Conservation (phyloP, 2,797 vertebrate species). For the Rhabdomys pumilio region DNA sequence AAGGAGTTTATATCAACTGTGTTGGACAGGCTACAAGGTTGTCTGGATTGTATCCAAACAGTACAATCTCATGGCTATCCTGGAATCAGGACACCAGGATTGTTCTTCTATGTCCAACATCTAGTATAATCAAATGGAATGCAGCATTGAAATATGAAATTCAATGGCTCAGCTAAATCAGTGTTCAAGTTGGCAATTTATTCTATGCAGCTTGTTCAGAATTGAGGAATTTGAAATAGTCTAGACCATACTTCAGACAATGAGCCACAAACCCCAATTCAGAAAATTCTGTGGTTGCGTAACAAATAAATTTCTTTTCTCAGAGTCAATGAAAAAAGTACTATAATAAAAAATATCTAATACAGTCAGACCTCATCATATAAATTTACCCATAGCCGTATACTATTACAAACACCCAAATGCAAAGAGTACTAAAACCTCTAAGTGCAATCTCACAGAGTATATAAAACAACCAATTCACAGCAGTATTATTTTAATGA, state of each 20-base stretch:
- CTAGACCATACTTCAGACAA: conserved; percentile 80
- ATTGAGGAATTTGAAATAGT: conserved; percentile 81
- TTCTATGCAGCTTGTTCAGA: conserved; percentile 60
- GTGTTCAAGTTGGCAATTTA: conserved; percentile 75
- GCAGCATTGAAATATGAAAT: conserved; percentile 80
- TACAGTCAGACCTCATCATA: conserved; percentile 52
- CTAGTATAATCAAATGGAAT: conserved; percentile 77
- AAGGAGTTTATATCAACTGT: conserved; percentile 38
- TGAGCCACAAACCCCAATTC: conserved; percentile 76
- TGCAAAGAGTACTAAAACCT: conserved; percentile 40
- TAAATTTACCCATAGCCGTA: conserved; percentile 27
- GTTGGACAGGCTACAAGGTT: conserved; percentile 34
- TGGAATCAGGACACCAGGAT: conserved; percentile 66
- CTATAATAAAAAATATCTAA: conserved; percentile 49
- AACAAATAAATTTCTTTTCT: conserved; percentile 71
- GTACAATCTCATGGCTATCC: conserved; percentile 61
- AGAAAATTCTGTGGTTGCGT: conserved; percentile 70
- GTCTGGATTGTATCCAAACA: conserved; percentile 64
- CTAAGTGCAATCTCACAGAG: background rate
- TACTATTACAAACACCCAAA: conserved; percentile 3
- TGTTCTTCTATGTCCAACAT: conserved; percentile 58
- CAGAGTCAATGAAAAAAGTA: conserved; percentile 70
- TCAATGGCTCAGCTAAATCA: conserved; percentile 77
- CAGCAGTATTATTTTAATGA: background rate
- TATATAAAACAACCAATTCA: background rate